Conservation (phyloP, 2,888 invertebrate genomes). For the Pristionchus mayeri region DNA sequence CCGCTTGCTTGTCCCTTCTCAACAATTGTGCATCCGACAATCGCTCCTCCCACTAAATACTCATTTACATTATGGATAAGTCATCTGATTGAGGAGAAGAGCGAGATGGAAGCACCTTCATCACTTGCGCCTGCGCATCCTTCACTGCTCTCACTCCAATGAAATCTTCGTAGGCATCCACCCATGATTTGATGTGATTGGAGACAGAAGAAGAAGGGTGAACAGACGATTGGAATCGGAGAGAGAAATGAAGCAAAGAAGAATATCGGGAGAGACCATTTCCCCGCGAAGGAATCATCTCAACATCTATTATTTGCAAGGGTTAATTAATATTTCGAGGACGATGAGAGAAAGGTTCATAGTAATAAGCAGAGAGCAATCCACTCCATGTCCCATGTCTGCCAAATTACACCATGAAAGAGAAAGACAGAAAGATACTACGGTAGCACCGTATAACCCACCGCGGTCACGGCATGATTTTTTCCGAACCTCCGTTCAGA, state of each 20-base stretch:
- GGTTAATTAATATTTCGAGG: too few relatives aligned
- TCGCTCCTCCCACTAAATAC: slow-evolving; percentile 80
- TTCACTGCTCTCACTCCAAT: slow-evolving; percentile 87
- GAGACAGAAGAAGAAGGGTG: background rate
- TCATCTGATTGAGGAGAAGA: background rate
- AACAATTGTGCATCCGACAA: slow-evolving; percentile 83
- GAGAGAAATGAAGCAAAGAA: background rate
- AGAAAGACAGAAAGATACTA: slow-evolving; percentile 4
- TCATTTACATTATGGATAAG: too few relatives aligned
- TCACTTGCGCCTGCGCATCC: slow-evolving; percentile 84
- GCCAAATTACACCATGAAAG: background rate
- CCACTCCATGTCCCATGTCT: background rate
- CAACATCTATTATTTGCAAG: too few relatives aligned
- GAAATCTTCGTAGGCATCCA: slow-evolving; percentile 70
- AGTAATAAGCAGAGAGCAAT: too few relatives aligned
- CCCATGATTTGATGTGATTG: slow-evolving; percentile 18
- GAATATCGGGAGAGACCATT: background rate
- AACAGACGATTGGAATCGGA: too few relatives aligned
- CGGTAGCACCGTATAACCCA: too few relatives aligned
- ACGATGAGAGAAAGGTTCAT: too few relatives aligned
- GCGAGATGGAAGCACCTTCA: slow-evolving; percentile 75
- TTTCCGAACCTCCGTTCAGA: too few relatives aligned
- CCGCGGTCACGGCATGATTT: too few relatives aligned
- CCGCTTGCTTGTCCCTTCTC: slow-evolving; percentile 82
- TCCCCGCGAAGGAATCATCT: background rate